Conservation (phyloP, 2,113 vertebrate genomes). For the Epinephelus moara region DNA sequence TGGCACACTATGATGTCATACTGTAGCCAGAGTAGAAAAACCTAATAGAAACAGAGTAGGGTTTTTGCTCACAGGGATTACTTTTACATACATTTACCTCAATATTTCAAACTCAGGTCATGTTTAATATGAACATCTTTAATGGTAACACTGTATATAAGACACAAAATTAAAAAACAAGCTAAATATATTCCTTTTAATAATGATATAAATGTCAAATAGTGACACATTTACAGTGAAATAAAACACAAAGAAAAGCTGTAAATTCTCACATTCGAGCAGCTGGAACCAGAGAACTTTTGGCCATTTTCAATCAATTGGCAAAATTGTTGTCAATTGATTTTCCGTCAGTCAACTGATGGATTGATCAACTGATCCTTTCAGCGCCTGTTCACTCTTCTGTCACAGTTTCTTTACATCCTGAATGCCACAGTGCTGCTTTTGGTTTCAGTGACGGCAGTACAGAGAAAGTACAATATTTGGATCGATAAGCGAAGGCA, state of each 20-base stretch:
- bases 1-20: no score
- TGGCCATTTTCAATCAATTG: background rate
- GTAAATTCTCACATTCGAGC: background rate
- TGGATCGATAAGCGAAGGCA: slow-evolving; percentile 32
- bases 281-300: background rate
- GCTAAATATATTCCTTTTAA: no score
- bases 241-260: background rate
- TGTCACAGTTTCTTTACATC: background rate
- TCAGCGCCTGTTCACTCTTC: slow-evolving; percentile 6
- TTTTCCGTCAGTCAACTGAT: slow-evolving; percentile 9
- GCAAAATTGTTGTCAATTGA: slow-evolving; percentile 16
- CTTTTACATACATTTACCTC: no score
- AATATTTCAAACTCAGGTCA: no score
- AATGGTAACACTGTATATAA: no score
- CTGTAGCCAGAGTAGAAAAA: no score
- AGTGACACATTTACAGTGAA: background rate
- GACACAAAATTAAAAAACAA: no score
- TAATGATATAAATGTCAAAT: background rate
- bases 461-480: slow-evolving; percentile 4
- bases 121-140: no score
- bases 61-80: no score
- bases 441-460: slow-evolving; percentile 24
- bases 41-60: no score
- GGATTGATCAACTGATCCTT: slow-evolving; percentile 8
- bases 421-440: background rate